Evolutionary conservation across 1,140 invertebrate genomes (phyloP), one percentile per base, ranked within the genome.

Genomic region (Mesaphorura yosii): DNA sequence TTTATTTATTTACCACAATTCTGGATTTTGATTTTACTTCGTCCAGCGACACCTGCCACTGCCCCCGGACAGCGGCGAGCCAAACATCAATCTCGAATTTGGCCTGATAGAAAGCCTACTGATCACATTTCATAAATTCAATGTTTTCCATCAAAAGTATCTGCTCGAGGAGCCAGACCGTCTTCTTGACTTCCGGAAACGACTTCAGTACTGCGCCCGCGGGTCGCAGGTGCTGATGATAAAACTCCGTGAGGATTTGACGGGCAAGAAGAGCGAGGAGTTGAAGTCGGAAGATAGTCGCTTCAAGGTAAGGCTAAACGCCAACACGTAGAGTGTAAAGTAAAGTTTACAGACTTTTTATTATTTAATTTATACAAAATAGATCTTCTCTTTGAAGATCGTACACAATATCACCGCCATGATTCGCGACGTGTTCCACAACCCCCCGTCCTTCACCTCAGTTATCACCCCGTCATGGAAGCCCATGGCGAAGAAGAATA

Each of bases 361-460:
- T n/a, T 53, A 19, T 1, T 19, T 39, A 46, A 44, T n/a, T n/a
- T 49, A 26, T 27, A 31, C 51, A 45, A 48, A 44, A 17, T 47
- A 62, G 59, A 53, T 89, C 48, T 80, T 84, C 29, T 88, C 88
- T 15, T 69, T 92, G 5, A 90, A 88, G 68, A 88, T 86, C 10
- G 90, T 87, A 25, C 85, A 85, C 41, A 96, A 96, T 67, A 94
- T 97, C 44, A 93, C 90, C 66, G 79, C 81, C 0, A 74, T 97
- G 17, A 93, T 97, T 46, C 87, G 90, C 68, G 93, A 97, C 73
- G 73, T 96, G 48, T 95, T 96, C 69, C 88, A 94, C 67, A 84
- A 81, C 56, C 90, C 91, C 31, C 93, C 93, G 3, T 83, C 83
- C 59, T 95, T 89, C 68, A 96, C 94, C 67, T 84, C 83, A 60